Evolutionary conservation across 2,888 invertebrate species (phyloP).

Genomic region (Galerucella calmariensis): DNA sequence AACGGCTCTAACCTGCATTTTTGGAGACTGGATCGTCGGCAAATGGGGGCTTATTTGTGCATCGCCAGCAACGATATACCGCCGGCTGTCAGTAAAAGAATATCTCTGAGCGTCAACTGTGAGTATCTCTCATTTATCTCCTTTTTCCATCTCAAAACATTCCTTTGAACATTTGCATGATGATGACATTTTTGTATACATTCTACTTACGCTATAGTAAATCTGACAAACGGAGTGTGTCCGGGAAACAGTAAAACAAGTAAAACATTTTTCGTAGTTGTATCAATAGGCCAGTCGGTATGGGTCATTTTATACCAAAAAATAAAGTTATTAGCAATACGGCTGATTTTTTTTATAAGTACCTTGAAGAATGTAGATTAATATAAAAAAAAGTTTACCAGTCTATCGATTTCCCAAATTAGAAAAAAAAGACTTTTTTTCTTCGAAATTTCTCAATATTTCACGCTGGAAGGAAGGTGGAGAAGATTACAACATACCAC

Average conservation of each 20-base stretch:
- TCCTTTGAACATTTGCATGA: neutral
- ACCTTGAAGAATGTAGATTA: too few species aligned
- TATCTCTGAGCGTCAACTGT: slow-evolving; percentile 91
- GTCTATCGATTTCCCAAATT: too few species aligned
- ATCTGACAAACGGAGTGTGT: neutral
- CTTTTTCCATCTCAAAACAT: neutral
- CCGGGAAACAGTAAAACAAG: neutral
- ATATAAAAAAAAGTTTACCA: too few species aligned
- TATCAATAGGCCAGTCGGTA: too few species aligned
- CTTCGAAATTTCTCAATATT: too few species aligned
- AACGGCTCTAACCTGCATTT: slow-evolving; percentile 80
- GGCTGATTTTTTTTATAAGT: too few species aligned
- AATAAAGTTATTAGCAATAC: too few species aligned
- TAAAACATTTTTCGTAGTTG: neutral
- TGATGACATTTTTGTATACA: neutral
- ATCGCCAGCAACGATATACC: slow-evolving; percentile 93
- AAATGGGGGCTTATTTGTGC: slow-evolving; percentile 93
- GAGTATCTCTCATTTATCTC: slow-evolving; percentile 66
- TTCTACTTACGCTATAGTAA: neutral
- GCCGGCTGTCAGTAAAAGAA: slow-evolving; percentile 89
- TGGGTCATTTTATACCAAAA: too few species aligned
- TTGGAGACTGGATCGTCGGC: slow-evolving; percentile 84
- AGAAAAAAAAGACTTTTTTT: too few species aligned
- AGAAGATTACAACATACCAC: too few species aligned
- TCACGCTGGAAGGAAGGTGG: too few species aligned